phyloP scores from a whole-genome alignment of 1,140 invertebrate genomes.

The Drosophila murphyi region DNA sequence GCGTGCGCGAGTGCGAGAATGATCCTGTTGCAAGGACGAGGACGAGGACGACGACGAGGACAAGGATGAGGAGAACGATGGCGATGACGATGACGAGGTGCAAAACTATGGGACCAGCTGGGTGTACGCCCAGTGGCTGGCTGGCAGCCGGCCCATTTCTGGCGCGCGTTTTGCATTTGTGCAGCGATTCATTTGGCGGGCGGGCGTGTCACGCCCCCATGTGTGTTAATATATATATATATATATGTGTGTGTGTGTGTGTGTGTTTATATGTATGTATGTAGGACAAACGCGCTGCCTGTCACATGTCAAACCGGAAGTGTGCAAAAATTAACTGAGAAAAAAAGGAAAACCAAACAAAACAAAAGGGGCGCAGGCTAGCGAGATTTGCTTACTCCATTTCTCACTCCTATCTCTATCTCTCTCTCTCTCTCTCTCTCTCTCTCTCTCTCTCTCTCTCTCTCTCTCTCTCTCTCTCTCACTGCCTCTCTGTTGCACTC shows the following conservation, averaged over 20 bases:
- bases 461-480: conserved; percentile 1
- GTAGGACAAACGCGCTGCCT: conserved; percentile 62
- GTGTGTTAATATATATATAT: not conserved
- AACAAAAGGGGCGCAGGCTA: conserved; percentile 28
- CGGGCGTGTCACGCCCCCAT: conserved; percentile 67
- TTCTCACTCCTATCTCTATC: not conserved
- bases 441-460: conserved; percentile 21
- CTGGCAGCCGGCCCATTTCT: conserved; percentile 73
- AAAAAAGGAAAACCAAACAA: conserved; percentile 28
- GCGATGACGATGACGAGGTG: conserved; percentile 52
- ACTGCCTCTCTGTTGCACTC: conserved; percentile 8
- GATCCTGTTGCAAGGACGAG: conserved; percentile 18
- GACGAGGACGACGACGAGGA: conserved; percentile 21
- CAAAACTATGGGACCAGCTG: conserved; percentile 61
- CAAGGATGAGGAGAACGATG: conserved; percentile 21
- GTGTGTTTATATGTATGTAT: conserved; percentile 2
- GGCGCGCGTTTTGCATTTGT: conserved; percentile 53
- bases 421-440: conserved; percentile 13
- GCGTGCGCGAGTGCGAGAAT: conserved; percentile 53
- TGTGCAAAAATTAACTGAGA: conserved; percentile 65
- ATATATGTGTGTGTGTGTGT: conserved; percentile 5
- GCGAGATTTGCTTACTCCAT: conserved; percentile 13
- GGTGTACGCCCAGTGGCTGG: conserved; percentile 47
- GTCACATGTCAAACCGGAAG: conserved; percentile 84
- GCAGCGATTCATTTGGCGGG: conserved; percentile 78